Evolutionary conservation across 2,113 vertebrate species (phyloP).

Genomic region (Microcebus murinus): DNA sequence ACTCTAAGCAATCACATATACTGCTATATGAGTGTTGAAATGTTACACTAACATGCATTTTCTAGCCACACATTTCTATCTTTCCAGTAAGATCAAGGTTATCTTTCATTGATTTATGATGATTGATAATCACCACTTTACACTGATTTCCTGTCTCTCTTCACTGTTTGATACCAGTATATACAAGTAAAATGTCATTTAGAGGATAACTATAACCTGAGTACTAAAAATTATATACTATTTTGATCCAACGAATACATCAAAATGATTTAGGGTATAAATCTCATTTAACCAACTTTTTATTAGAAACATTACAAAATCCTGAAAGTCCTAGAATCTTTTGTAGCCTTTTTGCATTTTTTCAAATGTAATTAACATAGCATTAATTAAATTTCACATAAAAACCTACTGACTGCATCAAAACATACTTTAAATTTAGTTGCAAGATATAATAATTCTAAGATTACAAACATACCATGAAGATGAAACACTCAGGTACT

Average conservation of each 20-base stretch:
- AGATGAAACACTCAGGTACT: not conserved
- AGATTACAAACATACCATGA: not conserved
- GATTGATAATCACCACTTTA: not conserved
- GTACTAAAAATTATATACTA: not conserved
- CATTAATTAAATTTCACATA: not conserved
- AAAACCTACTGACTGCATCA: not conserved
- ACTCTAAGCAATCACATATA: not conserved
- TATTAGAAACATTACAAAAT: not conserved
- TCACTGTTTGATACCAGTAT: not conserved
- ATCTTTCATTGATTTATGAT: not conserved
- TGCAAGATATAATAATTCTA: not conserved
- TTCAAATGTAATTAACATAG: not conserved
- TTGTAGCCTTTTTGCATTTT: not conserved
- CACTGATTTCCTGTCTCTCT: not conserved
- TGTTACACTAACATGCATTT: not conserved
- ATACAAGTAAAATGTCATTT: constrained; percentile 5
- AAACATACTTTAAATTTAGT: constrained; percentile 38
- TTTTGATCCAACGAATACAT: not conserved
- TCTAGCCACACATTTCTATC: not conserved
- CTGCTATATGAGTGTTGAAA: not conserved
- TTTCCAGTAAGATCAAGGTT: not conserved
- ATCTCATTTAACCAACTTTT: constrained; percentile 41
- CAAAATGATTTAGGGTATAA: not conserved
- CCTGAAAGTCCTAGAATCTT: not conserved
- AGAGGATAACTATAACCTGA: not conserved